Evolutionary conservation across 2,888 invertebrate genomes (phyloP), one percentile per base, ranked within the genome.

Genomic region (Tineola bisselliella): DNA sequence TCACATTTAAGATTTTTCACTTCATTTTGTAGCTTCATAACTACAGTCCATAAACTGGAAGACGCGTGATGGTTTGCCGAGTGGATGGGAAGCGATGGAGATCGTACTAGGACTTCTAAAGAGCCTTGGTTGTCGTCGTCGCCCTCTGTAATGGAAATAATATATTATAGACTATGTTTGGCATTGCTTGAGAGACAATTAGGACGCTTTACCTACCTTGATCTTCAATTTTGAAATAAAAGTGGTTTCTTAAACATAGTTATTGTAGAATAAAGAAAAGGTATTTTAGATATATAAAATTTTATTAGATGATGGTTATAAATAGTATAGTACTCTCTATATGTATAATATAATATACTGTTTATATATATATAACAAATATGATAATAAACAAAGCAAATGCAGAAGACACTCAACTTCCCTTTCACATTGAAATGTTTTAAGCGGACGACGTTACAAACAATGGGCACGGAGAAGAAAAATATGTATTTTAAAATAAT

Each of bases 21-120:
- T 79, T 94, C 92, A 72, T 91, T 92, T 74, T 92, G 92, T 68
- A 94, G 78, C 63, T 91, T 89, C 86, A 93, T 91, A 65, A 94
- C 92, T 62, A 93, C 91, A 67, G 94, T 91, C 78, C 93, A 92
- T 68, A 94, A 81, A 69, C 91, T 91, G 75, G 93, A 92, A 72
- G 75, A 74, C 59, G 74, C 76, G 69, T 79, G 78, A 66, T 69
- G 70, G 60, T 76, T 70, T 12, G 74, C 73, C 62, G 76, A 75
- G 69, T 84, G 84, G 66, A 84, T 79, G 61, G 88, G 88, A 69
- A 88, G 74, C 48, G 84, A 84, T 25, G 87, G 84, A 31, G 87
- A 88, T 64, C 88, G 71, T 64, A 86, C 87, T 67, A 88, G 71
- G 62, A 80, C 78, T 63, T 88, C 87, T 65, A 84, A 72, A 62